A percentile compares a stretch with the other conserved stretches of the same genome.
Conservation (phyloP, 2,113 vertebrate species). For the Peromyscus maniculatus region DNA sequence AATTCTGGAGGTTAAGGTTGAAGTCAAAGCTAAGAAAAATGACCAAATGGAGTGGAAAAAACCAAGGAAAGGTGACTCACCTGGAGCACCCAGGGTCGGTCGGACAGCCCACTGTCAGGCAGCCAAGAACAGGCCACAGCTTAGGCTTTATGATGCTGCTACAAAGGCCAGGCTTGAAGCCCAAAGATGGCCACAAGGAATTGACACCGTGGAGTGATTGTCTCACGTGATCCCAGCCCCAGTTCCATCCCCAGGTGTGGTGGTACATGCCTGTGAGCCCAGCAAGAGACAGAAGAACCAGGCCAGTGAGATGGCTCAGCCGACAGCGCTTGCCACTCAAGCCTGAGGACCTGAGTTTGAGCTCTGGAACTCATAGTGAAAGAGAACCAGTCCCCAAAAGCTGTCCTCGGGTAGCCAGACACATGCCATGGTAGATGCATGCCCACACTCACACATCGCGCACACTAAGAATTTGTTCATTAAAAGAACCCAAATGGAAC, state of each 20-base stretch:
- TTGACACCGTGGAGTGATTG: background rate
- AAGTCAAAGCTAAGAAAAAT: background rate
- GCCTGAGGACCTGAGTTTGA: background rate
- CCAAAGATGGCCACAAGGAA: background rate
- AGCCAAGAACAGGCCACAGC: background rate
- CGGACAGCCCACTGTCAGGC: background rate
- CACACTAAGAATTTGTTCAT: background rate
- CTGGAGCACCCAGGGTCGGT: background rate
- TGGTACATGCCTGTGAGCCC: background rate
- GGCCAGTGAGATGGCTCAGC: background rate
- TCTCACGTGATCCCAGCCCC: background rate
- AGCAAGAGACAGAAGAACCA: background rate
- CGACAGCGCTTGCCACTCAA: background rate
- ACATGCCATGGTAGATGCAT: background rate
- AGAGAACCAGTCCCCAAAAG: background rate
- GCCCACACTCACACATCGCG: background rate
- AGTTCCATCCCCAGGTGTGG: background rate
- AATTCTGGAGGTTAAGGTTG: background rate
- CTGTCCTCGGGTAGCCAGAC: background rate
- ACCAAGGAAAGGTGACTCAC: background rate
- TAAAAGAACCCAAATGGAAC: background rate
- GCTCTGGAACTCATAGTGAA: background rate
- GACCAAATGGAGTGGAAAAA: background rate
- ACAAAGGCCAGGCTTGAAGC: background rate
- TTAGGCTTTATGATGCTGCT: background rate